These are phyloP conservation scores for Pseudobourletiella spinata DNA, from an alignment of 1,140 invertebrate species.

Conservation along the genomic window DNA sequence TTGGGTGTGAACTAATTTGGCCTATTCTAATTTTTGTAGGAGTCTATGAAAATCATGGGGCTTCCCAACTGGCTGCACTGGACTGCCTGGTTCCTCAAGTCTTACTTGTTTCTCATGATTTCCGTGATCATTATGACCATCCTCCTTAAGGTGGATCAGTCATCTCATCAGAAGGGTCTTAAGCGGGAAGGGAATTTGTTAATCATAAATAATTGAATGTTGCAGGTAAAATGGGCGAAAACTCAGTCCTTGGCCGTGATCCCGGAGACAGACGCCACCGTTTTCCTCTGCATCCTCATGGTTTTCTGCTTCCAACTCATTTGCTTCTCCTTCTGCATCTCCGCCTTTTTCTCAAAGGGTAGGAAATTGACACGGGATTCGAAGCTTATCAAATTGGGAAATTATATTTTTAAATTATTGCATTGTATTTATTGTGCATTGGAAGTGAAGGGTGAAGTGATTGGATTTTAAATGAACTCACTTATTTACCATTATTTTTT, in stretches of 20 bases:
- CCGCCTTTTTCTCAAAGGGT: conserved; percentile 59
- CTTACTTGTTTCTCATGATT: conserved; percentile 58
- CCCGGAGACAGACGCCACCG: conserved; percentile 47
- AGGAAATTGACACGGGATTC: conserved; percentile 25
- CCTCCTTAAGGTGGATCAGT: conserved; percentile 30
- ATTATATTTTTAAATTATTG: not conserved
- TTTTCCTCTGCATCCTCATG: conserved; percentile 51
- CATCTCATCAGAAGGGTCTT: too few relatives aligned
- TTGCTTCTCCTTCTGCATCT: conserved; percentile 58
- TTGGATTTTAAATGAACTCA: too few relatives aligned
- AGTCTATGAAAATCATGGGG: conserved; percentile 84
- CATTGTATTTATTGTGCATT: too few relatives aligned
- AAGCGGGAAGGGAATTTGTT: not conserved
- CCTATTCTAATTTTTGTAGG: conserved; percentile 43
- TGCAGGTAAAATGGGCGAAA: conserved; percentile 6
- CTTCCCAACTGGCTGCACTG: conserved; percentile 71
- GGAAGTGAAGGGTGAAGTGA: too few relatives aligned
- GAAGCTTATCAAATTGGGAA: not conserved
- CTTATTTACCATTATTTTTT: too few relatives aligned
- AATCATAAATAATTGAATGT: not conserved
- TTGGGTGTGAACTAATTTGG: not conserved
- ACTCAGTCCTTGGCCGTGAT: conserved; percentile 41
- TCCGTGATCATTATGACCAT: conserved; percentile 36
- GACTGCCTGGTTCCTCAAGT: conserved; percentile 71
- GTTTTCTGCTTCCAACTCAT: conserved; percentile 53